Evolutionary conservation across 2,797 vertebrate genomes (phyloP), one percentile per base, ranked within the genome.

Genomic region (Salmo trutta): DNA sequence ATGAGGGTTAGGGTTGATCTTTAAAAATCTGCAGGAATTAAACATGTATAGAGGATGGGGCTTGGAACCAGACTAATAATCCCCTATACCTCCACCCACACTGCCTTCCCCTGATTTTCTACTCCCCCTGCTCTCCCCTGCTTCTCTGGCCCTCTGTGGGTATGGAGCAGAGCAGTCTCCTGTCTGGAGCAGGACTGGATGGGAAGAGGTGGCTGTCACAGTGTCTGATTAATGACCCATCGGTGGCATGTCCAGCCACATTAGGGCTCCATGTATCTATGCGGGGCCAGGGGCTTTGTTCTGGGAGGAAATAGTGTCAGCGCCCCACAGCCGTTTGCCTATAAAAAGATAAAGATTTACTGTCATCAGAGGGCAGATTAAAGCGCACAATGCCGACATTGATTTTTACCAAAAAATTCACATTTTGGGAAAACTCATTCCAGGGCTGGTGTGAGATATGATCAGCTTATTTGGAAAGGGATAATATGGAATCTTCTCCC

Each of bases 281-380:
- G 94, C 85, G 94, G 97, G 95, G 96, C 94, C 88, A 93, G 90
- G 89, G 95, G 96, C 97, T 99, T 99, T 99, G 97, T 99, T 98
- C 97, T 97, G 96, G 52, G 94, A 98, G 97, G 98, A 99, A 99
- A 97, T 97, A 94, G 97, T 99, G 97, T 99, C 97, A 97, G 96
- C 96, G 96, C 95, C 95, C 95, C 96, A 94, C 94, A 95, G 95
- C 96, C 94, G 95, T 97, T 96, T 97, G 96, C 96, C 96, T 96
- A 97, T 97, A 99, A 98, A 99, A 98, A 99, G 97, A 99, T 98
- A 99, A 99, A 99, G 97, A 99, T 99, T 99, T 99, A 98, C 97
- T 98, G 97, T 99, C 98, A 99, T 99, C 97, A 96, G 94, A 96
- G 96, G 96, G 95, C 92, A 99, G 98, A 99, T 99, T 98, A 99